Base-by-base conservation (phyloP, 2,888 invertebrate species). In the Leptinotarsa juncta region DNA sequence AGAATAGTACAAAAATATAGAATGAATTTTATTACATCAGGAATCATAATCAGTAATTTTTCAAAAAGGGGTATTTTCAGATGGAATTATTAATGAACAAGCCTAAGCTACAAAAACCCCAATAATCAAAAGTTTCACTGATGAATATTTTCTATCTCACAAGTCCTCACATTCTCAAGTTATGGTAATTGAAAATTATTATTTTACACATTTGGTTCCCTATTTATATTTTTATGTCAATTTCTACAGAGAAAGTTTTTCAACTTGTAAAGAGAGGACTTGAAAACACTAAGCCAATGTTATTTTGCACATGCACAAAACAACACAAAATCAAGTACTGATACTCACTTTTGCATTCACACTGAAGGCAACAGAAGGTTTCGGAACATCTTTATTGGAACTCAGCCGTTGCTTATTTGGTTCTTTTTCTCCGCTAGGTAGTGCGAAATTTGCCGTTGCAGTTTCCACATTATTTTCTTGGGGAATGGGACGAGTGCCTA, bases 401-500 rank as follows among this genome's bases (percentile, higher is more conserved):
- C 73, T 55, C 65, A 81, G 72, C 68, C 81, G 79, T 72, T 76
- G 80, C 69, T 86, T 93, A 92, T 76, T 83, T 7, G 83, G 82
- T 65, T 82, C 77, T 42, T 84, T 84, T 68, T 85, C 86, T 1
- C 95, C 95, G 23, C 94, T 94, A 0, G 96, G 95, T 71, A 97
- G 87, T 62, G 97, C 89, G 87, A 97, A 97, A 87, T 97, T 97
- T 0, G 97, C 97, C 0, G 97, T 97, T 1, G 96, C 94, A 81
- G 93, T 92, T 85, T 94, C 94, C 86, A 88, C 91, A 84, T 80
- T 89, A 87, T 81, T 91, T 87, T 82, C 91, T 88, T 80, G 89
- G 0, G 97, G 97, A 79, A 98, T 94, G 16, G 95, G 92, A 57
- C 94, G 89, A 82, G 95, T 96, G 20, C 98, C 98, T 72, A 99